Conservation (phyloP, 2,888 invertebrate species). For the Gordius sp. region DNA sequence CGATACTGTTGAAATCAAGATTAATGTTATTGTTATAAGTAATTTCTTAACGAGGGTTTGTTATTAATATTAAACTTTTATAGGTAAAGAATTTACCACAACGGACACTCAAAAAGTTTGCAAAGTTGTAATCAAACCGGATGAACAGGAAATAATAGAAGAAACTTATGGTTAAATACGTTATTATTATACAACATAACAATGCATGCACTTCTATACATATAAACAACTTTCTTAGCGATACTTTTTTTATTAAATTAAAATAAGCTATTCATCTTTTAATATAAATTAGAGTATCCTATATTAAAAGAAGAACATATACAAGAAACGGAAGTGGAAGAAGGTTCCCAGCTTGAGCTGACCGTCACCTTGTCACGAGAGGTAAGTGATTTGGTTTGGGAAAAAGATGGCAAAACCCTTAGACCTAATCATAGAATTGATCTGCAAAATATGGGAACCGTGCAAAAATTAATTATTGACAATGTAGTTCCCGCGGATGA, state of each 20-base stretch:
- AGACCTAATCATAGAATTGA: neutral
- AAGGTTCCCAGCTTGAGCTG: slow-evolving; percentile 9
- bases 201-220: no score
- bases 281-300: slow-evolving; percentile 14
- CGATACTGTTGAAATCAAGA: neutral
- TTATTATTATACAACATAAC: no score
- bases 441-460: neutral
- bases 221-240: no score
- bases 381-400: slow-evolving; percentile 2
- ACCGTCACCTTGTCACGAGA: neutral
- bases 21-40: neutral
- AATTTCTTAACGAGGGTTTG: neutral
- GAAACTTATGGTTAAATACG: slow-evolving; percentile 8
- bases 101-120: neutral
- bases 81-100: slow-evolving; percentile 3
- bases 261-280: no score
- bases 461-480: slow-evolving; percentile 12
- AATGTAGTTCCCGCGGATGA: slow-evolving; percentile 1
- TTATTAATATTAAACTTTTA: neutral
- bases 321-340: slow-evolving; percentile 10
- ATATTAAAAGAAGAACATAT: slow-evolving; percentile 5
- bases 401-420: slow-evolving; percentile 10
- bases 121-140: neutral
- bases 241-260: no score
- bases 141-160: neutral